Conservation (phyloP, 2,888 invertebrate species). For the Norana najaformis region DNA sequence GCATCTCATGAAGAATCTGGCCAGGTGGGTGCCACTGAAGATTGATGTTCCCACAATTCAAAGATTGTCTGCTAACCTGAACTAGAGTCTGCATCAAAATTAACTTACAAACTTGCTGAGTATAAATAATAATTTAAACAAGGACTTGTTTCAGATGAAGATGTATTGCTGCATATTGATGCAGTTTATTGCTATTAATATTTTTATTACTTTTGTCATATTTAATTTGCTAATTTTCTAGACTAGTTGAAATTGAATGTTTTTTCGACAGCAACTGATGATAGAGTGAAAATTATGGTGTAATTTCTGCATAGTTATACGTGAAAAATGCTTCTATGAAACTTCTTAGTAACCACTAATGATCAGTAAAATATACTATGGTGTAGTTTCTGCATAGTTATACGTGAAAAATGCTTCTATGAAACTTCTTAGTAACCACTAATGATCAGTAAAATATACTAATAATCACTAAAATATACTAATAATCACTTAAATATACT, state of each 20-base stretch:
- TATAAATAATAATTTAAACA: neutral
- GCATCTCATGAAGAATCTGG: neutral
- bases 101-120: neutral
- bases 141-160: neutral
- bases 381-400: neutral
- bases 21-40: neutral
- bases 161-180: neutral
- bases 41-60: neutral
- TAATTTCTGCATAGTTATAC: neutral
- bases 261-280: neutral
- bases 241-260: slow-evolving; percentile 5
- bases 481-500: neutral
- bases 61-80: neutral
- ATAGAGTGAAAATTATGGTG: neutral
- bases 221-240: neutral
- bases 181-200: neutral
- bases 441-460: neutral
- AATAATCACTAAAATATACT: neutral
- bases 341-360: no score
- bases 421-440: no score
- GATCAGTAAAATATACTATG: neutral
- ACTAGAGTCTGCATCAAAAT: neutral
- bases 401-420: no score
- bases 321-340: no score
- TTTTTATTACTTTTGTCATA: slow-evolving; percentile 4